A percentile compares a stretch with the other conserved stretches of the same genome.
phyloP scores from a whole-genome alignment of 2,113 vertebrate genomes.

The human (Homo sapiens) region DNA sequence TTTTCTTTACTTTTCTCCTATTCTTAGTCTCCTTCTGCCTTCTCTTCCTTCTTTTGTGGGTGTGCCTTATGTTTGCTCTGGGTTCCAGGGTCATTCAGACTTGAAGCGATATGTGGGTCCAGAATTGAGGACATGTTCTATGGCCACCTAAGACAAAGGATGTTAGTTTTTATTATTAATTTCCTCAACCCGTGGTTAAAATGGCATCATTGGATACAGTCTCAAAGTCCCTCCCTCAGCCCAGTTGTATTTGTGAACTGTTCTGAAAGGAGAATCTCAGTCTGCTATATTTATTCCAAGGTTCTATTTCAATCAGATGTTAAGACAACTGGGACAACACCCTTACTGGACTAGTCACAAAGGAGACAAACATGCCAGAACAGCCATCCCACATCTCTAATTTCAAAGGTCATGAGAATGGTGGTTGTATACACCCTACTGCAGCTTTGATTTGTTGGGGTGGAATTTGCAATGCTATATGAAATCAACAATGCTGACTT shows the following conservation, averaged over 20 bases:
- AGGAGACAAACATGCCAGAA: neutral
- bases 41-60: neutral
- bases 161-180: neutral
- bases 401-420: neutral
- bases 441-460: neutral
- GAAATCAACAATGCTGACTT: neutral
- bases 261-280: conserved; percentile 25
- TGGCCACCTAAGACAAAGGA: neutral
- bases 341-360: neutral
- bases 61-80: neutral
- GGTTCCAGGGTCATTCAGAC: neutral
- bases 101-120: neutral
- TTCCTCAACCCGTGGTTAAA: neutral
- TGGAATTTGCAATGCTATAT: neutral
- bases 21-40: neutral
- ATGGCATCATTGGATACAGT: neutral
- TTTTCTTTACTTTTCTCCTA: neutral
- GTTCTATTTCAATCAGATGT: conserved; percentile 14
- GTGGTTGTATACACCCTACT: neutral
- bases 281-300: neutral
- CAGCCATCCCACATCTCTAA: neutral
- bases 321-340: conserved; percentile 12
- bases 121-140: neutral
- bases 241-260: neutral
- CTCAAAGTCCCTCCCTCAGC: neutral